Evolutionary conservation across 2,888 invertebrate genomes (phyloP).

Genomic region (Tinea trinotella): DNA sequence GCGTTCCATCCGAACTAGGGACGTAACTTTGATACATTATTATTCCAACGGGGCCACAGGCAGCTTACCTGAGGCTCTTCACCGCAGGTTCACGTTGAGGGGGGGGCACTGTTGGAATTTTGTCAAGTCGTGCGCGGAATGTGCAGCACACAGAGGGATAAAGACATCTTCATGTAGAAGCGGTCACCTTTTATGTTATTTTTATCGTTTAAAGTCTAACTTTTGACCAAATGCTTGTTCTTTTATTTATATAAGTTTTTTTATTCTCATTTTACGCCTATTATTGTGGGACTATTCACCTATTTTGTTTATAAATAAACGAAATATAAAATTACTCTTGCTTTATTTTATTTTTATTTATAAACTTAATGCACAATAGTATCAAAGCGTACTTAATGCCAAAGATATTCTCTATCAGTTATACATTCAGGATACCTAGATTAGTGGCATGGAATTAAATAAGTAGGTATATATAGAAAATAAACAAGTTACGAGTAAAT

Average conservation of each 20-base stretch:
- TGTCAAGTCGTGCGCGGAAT: constrained; percentile 20
- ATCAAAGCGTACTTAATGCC: too few species aligned
- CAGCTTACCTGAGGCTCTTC: constrained; percentile 26
- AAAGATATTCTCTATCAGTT: too few species aligned
- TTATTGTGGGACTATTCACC: too few species aligned
- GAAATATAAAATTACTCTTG: too few species aligned
- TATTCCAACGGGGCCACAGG: constrained; percentile 27
- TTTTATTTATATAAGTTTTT: neutral
- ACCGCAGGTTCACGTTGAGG: constrained; percentile 22
- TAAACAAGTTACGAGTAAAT: too few species aligned
- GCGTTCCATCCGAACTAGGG: constrained; percentile 7
- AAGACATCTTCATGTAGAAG: constrained; percentile 8
- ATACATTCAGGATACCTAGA: too few species aligned
- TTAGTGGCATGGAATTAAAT: too few species aligned
- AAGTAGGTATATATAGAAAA: too few species aligned
- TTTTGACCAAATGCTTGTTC: neutral
- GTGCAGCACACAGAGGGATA: constrained; percentile 11
- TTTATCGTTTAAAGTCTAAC: neutral
- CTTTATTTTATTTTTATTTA: too few species aligned
- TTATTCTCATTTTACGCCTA: too few species aligned
- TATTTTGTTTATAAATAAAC: too few species aligned
- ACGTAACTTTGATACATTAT: constrained; percentile 34
- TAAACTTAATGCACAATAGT: too few species aligned
- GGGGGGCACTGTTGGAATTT: constrained; percentile 19
- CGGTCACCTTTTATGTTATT: neutral